Conservation (phyloP, 2,797 vertebrate species). For the Catharus ustulatus region DNA sequence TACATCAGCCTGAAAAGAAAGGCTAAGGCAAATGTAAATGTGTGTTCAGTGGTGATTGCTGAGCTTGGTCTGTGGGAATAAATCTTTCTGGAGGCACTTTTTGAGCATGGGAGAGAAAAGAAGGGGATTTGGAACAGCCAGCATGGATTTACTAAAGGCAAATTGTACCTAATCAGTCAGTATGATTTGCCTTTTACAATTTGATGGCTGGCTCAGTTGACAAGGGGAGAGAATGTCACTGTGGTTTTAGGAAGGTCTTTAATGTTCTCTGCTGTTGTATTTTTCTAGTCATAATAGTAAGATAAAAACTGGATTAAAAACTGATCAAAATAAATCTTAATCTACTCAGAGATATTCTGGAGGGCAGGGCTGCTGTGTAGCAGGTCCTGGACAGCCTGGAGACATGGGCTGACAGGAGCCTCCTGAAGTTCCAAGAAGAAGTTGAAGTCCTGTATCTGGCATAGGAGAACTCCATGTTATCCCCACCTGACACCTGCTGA, state of each 20-base stretch:
- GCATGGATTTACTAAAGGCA: not conserved
- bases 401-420: not conserved
- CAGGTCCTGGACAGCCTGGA: not conserved
- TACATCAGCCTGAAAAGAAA: not conserved
- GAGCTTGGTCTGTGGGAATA: not conserved
- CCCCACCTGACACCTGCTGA: not conserved
- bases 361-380: not conserved
- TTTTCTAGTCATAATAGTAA: not conserved
- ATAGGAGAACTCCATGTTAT: not conserved
- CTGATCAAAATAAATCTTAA: not conserved
- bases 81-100: not conserved
- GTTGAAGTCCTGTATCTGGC: not conserved
- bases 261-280: not conserved
- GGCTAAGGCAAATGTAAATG: not conserved
- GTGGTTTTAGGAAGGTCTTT: not conserved
- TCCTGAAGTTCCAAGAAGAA: not conserved
- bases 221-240: not conserved
- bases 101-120: not conserved
- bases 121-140: not conserved
- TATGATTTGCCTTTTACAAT: not conserved
- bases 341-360: not conserved
- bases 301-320: not conserved
- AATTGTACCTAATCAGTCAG: not conserved
- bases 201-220: not conserved
- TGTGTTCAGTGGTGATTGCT: not conserved